Percentiles rank a stretch among this genome's conserved stretches.
Conservation (phyloP, 64 coral and sea anemone genomes). For the Pocillopora damicornis region DNA sequence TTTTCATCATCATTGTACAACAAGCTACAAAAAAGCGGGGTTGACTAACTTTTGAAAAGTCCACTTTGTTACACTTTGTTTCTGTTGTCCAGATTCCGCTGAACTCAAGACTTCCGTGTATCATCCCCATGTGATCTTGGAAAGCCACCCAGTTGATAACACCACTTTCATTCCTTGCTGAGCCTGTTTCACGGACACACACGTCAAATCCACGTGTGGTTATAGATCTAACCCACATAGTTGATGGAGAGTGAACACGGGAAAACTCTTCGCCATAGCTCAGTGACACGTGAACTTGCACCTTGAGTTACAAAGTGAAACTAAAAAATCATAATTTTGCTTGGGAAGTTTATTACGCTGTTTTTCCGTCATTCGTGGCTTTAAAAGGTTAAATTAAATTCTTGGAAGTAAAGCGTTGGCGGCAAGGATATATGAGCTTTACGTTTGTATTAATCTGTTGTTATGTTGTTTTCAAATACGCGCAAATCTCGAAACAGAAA, state of each 20-base stretch:
- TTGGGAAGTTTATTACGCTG: neutral
- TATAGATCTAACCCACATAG: slow-evolving; percentile 16
- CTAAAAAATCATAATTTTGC: neutral
- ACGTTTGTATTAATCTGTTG: neutral
- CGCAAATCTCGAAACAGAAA: neutral
- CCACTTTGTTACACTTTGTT: slow-evolving; percentile 14
- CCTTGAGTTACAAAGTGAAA: neutral
- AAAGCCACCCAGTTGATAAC: slow-evolving; percentile 28
- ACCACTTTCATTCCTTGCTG: slow-evolving; percentile 1
- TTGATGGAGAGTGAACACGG: neutral
- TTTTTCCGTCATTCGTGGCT: too few relatives aligned
- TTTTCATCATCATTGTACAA: too few relatives aligned
- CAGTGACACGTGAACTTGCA: neutral
- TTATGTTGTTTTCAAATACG: neutral
- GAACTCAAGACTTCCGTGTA: neutral
- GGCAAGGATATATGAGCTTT: too few relatives aligned
- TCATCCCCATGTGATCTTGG: neutral
- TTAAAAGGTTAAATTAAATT: too few relatives aligned
- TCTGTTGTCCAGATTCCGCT: neutral
- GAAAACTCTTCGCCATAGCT: neutral
- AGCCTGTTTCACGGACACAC: slow-evolving; percentile 19
- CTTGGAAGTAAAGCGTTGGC: too few relatives aligned
- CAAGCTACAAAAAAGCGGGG: neutral
- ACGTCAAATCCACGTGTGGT: slow-evolving; percentile 16
- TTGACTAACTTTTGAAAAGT: neutral